Conservation (phyloP, 2,888 invertebrate species). For the Caenorhabditis japonica region DNA sequence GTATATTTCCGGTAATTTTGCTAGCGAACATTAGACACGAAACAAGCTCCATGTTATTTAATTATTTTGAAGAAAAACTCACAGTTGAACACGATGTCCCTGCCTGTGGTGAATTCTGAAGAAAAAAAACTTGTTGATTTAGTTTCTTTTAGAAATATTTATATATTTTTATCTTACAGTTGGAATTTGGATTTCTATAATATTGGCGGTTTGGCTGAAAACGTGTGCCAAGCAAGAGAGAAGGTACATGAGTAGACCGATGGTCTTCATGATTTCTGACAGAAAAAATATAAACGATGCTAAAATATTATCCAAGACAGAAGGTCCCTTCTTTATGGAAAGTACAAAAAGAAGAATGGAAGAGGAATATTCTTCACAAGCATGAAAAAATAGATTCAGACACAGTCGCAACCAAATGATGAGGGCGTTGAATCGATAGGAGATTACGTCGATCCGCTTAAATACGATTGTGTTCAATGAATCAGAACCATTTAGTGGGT, state of each 20-base stretch:
- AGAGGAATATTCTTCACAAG: not conserved
- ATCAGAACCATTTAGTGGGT: too few relatives aligned
- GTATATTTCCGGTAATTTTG: too few relatives aligned
- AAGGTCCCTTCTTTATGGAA: not conserved
- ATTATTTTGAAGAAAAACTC: too few relatives aligned
- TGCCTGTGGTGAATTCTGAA: constrained; percentile 41
- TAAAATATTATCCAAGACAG: not conserved
- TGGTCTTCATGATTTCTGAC: constrained; percentile 26
- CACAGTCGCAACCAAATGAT: not conserved
- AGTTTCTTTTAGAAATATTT: too few relatives aligned
- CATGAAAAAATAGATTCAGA: not conserved
- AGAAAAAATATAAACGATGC: not conserved
- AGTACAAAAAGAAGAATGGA: not conserved
- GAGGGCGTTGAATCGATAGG: too few relatives aligned
- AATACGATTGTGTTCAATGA: too few relatives aligned
- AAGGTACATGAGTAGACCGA: constrained; percentile 26
- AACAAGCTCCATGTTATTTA: too few relatives aligned
- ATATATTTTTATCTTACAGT: constrained; percentile 33
- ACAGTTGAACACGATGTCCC: constrained; percentile 46
- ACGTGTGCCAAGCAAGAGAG: constrained; percentile 9
- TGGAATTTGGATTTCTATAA: constrained; percentile 38
- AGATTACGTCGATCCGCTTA: too few relatives aligned
- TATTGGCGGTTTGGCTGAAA: constrained; percentile 27
- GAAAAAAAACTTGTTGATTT: not conserved
- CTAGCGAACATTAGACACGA: too few relatives aligned